Conservation (phyloP, 2,797 vertebrate species). For the Crenuchus spilurus region DNA sequence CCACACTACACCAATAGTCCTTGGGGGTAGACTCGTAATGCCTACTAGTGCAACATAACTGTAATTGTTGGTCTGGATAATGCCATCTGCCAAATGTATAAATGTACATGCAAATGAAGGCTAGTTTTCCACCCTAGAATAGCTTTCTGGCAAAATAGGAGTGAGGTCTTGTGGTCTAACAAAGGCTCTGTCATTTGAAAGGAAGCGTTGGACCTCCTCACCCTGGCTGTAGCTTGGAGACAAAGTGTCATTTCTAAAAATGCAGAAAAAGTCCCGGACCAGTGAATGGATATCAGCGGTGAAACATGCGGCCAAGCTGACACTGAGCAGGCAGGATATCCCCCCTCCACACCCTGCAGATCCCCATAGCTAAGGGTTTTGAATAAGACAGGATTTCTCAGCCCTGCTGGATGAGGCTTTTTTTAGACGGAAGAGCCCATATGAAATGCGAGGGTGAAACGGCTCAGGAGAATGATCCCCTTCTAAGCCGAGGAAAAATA, state of each 20-base stretch:
- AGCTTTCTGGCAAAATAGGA: too few relatives aligned
- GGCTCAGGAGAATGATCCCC: slow-evolving; percentile 32
- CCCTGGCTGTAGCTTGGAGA: too few relatives aligned
- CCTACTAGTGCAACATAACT: too few relatives aligned
- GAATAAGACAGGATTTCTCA: slow-evolving; percentile 43
- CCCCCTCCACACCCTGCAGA: slow-evolving; percentile 31
- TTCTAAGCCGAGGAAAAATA: slow-evolving; percentile 29
- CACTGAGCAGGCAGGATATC: slow-evolving; percentile 37
- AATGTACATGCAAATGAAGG: too few relatives aligned
- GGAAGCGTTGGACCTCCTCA: neutral
- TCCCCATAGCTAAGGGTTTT: slow-evolving; percentile 44
- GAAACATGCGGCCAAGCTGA: slow-evolving; percentile 39
- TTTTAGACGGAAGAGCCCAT: slow-evolving; percentile 33
- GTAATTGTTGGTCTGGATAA: too few relatives aligned
- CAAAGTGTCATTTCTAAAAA: slow-evolving; percentile 4
- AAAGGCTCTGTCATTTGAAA: neutral
- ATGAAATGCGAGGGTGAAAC: slow-evolving; percentile 15
- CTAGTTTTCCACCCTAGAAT: too few relatives aligned
- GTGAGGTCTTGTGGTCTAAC: neutral
- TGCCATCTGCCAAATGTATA: too few relatives aligned
- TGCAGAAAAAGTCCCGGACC: slow-evolving; percentile 14
- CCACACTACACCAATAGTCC: too few relatives aligned
- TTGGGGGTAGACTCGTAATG: too few relatives aligned
- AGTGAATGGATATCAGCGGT: slow-evolving; percentile 30
- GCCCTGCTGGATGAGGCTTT: slow-evolving; percentile 35